phyloP scores from a whole-genome alignment of 2,888 invertebrate genomes.

The Eupithecia centaureata region DNA sequence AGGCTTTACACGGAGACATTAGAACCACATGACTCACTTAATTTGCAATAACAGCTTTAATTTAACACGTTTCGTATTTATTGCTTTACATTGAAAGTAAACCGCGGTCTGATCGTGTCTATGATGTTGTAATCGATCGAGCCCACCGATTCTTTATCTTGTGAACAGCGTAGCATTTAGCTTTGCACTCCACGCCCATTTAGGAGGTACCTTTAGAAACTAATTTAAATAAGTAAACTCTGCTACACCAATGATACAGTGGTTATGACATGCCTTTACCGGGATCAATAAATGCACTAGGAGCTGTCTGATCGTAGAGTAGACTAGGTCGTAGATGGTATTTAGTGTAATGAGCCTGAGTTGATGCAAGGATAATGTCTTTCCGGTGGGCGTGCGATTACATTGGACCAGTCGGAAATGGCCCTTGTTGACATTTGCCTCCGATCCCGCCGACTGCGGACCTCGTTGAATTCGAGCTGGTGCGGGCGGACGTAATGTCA shows the following conservation, averaged over 20 bases:
- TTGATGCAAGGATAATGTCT: neutral
- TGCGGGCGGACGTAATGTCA: neutral
- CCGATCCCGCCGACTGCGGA: neutral
- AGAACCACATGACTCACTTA: neutral
- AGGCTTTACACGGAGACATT: neutral
- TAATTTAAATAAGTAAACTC: neutral
- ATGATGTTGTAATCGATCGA: neutral
- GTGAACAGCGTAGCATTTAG: slow-evolving; percentile 24
- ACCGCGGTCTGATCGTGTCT: slow-evolving; percentile 4
- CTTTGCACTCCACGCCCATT: neutral
- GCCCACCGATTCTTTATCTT: slow-evolving; percentile 5
- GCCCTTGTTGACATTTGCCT: neutral
- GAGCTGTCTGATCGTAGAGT: neutral
- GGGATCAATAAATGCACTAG: too few relatives aligned
- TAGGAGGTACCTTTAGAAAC: neutral
- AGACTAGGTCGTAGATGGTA: neutral
- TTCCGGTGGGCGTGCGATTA: neutral
- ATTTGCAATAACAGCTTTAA: slow-evolving; percentile 2
- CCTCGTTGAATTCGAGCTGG: neutral
- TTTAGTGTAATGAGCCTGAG: neutral
- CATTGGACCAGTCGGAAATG: neutral
- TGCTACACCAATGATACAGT: neutral
- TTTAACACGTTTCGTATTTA: neutral
- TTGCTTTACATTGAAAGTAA: neutral
- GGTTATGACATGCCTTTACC: too few relatives aligned